phyloP scores from a whole-genome alignment of 2,797 vertebrate species.

The Perdix hodgsoniae region DNA sequence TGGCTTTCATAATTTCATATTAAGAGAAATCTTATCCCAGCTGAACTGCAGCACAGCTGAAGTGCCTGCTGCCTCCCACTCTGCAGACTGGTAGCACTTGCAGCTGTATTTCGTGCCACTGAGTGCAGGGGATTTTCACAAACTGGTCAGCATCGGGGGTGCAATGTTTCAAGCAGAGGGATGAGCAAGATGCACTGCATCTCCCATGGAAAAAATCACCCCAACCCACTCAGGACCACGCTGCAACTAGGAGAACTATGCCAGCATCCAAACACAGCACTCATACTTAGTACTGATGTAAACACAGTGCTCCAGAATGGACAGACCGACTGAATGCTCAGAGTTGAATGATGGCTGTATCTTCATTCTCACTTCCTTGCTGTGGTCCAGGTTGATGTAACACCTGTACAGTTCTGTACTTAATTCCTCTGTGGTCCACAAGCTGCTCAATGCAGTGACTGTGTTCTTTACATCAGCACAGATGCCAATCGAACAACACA shows the following conservation, averaged over 20 bases:
- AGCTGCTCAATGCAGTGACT: neutral
- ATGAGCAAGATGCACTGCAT: neutral
- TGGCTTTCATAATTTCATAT: slow-evolving; percentile 7
- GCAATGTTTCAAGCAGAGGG: neutral
- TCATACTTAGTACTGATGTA: neutral
- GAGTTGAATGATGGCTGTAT: neutral
- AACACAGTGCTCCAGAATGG: neutral
- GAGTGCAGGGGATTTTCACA: neutral
- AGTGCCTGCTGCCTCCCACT: neutral
- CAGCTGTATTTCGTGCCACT: neutral
- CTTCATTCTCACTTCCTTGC: neutral
- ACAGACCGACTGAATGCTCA: neutral
- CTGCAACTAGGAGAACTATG: neutral
- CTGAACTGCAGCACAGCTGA: neutral
- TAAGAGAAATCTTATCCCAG: neutral
- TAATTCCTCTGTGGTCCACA: neutral
- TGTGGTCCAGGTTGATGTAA: neutral
- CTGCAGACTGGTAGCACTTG: neutral
- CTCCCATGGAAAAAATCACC: neutral
- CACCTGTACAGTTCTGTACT: neutral
- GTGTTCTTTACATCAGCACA: neutral
- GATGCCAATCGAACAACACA: neutral
- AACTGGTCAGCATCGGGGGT: neutral
- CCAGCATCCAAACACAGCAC: neutral
- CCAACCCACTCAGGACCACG: neutral